Evolutionary conservation across 2,888 invertebrate genomes (phyloP).

Genomic region (Andrena chrysosceles): DNA sequence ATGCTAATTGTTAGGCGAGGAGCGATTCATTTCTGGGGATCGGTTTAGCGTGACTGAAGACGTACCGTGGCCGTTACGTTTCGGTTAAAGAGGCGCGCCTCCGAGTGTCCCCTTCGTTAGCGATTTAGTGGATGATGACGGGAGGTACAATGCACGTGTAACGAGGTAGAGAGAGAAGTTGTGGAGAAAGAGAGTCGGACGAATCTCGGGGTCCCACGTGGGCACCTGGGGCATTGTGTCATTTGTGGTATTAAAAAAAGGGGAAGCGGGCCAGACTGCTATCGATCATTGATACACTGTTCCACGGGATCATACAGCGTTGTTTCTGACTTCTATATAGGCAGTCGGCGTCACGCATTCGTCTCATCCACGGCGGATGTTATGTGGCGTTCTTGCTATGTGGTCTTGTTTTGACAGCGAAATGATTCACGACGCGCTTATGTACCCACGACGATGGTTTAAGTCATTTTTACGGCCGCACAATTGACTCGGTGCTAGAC

Average conservation of each 20-base stretch:
- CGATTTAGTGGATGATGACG: conserved; percentile 14
- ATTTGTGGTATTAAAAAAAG: conserved; percentile 35
- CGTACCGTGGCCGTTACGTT: neutral
- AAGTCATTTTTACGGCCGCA: no score
- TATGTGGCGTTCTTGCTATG: neutral
- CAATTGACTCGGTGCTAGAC: no score
- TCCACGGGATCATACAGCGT: neutral
- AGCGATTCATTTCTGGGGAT: neutral
- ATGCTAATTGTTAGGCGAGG: no score
- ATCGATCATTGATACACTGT: conserved; percentile 40
- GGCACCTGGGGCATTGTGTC: conserved; percentile 3
- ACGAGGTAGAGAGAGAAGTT: conserved; percentile 13
- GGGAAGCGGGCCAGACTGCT: neutral
- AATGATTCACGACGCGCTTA: neutral
- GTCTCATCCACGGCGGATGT: neutral
- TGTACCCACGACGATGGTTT: no score
- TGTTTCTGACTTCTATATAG: neutral
- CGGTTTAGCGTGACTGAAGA: neutral
- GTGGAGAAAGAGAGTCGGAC: conserved; percentile 7
- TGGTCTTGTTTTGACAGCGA: conserved; percentile 3
- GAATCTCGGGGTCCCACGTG: conserved; percentile 4
- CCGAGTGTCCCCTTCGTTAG: conserved; percentile 29
- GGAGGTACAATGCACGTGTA: conserved; percentile 30
- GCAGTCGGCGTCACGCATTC: neutral
- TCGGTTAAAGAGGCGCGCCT: conserved; percentile 1